phyloP scores from a whole-genome alignment of 2,888 invertebrate species.

The Apomyelois bistriatella region DNA sequence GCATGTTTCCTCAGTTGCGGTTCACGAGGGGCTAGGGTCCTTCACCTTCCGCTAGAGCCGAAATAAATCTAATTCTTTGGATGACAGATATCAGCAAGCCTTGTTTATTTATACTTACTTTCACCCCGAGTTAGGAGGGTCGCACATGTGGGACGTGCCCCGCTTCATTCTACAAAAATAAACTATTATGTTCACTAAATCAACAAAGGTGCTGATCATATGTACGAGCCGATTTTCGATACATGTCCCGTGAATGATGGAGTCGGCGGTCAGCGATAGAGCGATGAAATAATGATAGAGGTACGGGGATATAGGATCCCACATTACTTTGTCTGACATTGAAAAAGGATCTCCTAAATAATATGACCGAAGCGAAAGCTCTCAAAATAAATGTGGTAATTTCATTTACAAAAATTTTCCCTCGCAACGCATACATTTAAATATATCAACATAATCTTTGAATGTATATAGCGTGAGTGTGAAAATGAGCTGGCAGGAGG shows the following conservation, averaged over 20 bases:
- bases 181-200: slow-evolving; percentile 62
- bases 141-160: slow-evolving; percentile 60
- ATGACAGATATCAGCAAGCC: slow-evolving; percentile 79
- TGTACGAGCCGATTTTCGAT: slow-evolving; percentile 18
- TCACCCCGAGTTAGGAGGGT: slow-evolving; percentile 61
- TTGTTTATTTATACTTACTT: slow-evolving; percentile 79
- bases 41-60: slow-evolving; percentile 70
- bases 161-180: slow-evolving; percentile 64
- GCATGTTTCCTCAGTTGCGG: slow-evolving; percentile 35
- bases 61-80: slow-evolving; percentile 77
- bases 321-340: slow-evolving; percentile 45
- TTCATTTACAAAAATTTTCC: slow-evolving; percentile 57
- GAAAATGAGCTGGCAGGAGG: slow-evolving; percentile 44
- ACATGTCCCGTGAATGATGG: slow-evolving; percentile 1
- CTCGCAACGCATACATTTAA: slow-evolving; percentile 62
- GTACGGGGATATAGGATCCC: slow-evolving; percentile 25
- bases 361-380: slow-evolving; percentile 48
- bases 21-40: slow-evolving; percentile 58
- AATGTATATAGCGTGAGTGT: slow-evolving; percentile 43
- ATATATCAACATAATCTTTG: slow-evolving; percentile 67
- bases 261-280: slow-evolving; percentile 18
- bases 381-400: slow-evolving; percentile 64
- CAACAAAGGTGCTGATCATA: slow-evolving; percentile 44
- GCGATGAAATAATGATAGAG: slow-evolving; percentile 12
- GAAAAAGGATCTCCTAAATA: slow-evolving; percentile 57